Conservation (phyloP, 2,113 vertebrate genomes). For the Athene noctua region DNA sequence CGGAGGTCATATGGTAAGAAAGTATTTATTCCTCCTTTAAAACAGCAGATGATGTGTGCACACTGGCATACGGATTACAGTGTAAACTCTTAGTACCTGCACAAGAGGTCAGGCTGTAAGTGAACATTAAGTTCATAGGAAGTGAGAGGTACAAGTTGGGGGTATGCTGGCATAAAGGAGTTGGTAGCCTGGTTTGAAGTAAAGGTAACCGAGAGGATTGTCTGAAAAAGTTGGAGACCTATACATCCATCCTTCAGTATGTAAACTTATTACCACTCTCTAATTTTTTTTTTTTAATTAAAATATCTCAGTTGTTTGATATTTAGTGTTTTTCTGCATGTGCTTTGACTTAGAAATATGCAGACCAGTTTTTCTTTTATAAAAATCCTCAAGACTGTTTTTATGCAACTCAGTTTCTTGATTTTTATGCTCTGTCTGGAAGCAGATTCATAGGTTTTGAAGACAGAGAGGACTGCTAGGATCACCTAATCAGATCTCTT, state of each 20-base stretch:
- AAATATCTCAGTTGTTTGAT: neutral
- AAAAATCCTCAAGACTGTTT: neutral
- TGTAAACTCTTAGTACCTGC: neutral
- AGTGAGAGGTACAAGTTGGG: neutral
- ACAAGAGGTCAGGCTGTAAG: neutral
- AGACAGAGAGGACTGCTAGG: neutral
- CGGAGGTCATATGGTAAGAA: neutral
- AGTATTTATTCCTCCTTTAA: neutral
- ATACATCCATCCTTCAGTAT: neutral
- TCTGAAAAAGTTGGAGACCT: neutral
- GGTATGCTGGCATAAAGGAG: neutral
- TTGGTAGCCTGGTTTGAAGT: neutral
- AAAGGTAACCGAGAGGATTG: neutral
- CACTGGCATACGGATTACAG: neutral
- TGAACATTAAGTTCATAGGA: neutral
- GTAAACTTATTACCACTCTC: neutral
- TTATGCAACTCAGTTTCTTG: neutral
- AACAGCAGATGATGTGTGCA: neutral
- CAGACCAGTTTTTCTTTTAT: neutral
- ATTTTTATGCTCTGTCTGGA: neutral
- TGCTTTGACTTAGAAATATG: neutral
- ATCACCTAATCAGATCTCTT: slow-evolving; percentile 19
- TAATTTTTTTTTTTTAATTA: neutral
- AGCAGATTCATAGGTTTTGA: neutral
- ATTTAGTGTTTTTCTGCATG: neutral